These are phyloP conservation scores for Euwallacea similis DNA, from an alignment of 1,140 invertebrate species.

Conservation along the genomic window DNA sequence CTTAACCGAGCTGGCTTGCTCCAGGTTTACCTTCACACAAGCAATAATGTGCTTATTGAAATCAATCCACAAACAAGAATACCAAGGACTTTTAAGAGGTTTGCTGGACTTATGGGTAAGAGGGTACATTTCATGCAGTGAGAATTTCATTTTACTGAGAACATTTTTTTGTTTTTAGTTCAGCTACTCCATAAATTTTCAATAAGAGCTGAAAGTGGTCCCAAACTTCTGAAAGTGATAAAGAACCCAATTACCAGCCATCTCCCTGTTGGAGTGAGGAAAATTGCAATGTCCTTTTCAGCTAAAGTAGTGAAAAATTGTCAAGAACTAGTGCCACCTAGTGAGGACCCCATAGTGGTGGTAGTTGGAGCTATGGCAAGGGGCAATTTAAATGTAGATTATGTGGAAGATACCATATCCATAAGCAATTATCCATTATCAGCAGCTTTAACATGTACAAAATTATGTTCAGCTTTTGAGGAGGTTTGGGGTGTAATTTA, in stretches of 20 bases:
- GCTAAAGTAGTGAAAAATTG: constrained; percentile 77
- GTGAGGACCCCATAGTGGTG: constrained; percentile 84
- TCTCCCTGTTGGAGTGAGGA: constrained; percentile 83
- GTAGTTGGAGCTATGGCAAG: constrained; percentile 97
- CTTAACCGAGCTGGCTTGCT: constrained; percentile 87
- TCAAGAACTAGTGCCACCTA: constrained; percentile 75
- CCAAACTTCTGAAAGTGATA: constrained; percentile 95
- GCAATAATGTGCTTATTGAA: constrained; percentile 96
- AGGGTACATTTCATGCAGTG: constrained; percentile 1
- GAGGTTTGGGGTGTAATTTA: constrained; percentile 88
- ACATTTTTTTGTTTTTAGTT: constrained; percentile 68
- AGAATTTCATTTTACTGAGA: neutral
- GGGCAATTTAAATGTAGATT: constrained; percentile 89
- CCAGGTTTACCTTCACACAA: constrained; percentile 94
- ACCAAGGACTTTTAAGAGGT: constrained; percentile 96
- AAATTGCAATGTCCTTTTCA: constrained; percentile 89
- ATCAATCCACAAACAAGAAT: constrained; percentile 98
- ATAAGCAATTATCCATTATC: constrained; percentile 97
- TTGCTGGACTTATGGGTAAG: constrained; percentile 96
- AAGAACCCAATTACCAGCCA: constrained; percentile 96
- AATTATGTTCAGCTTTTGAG: constrained; percentile 97
- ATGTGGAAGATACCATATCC: constrained; percentile 87
- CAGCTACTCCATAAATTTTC: constrained; percentile 95
- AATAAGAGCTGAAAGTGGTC: constrained; percentile 86
- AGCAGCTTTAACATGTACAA: constrained; percentile 93